A percentile compares a stretch with the other conserved stretches of the same genome.
These are phyloP conservation scores for Gavialis gangeticus DNA, from an alignment of 2,113 vertebrate genomes.

Conservation along the genomic window DNA sequence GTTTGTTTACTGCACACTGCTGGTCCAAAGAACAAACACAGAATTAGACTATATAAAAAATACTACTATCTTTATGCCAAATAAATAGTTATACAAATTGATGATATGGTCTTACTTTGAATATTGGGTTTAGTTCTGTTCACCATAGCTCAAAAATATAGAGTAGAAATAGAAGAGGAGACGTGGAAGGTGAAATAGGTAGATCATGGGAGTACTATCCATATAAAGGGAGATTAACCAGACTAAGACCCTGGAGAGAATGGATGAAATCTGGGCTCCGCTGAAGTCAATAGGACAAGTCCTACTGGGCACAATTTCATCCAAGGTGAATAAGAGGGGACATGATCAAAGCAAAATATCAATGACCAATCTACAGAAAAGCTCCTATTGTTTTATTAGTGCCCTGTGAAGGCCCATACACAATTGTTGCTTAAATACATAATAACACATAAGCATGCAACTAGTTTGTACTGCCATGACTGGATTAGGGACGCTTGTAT, in stretches of 20 bases:
- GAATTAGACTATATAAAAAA: too few species aligned
- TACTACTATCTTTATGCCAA: too few species aligned
- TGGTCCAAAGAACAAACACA: too few species aligned
- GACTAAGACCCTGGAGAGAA: not conserved
- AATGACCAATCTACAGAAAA: not conserved
- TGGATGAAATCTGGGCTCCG: not conserved
- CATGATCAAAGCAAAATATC: not conserved
- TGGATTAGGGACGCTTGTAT: not conserved
- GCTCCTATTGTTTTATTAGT: not conserved
- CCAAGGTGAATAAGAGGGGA: not conserved
- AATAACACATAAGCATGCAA: fast-evolving
- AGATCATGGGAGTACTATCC: not conserved
- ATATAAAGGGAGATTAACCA: not conserved
- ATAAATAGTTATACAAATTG: too few species aligned
- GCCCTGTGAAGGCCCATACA: not conserved
- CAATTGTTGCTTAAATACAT: not conserved
- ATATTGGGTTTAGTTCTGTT: not conserved
- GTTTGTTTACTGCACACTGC: too few species aligned
- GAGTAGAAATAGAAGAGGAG: not conserved
- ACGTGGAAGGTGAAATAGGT: too few species aligned
- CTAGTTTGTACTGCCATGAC: too few species aligned
- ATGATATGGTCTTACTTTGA: too few species aligned
- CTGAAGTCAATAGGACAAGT: not conserved
- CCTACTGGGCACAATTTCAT: not conserved
- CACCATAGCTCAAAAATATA: not conserved